Evolutionary conservation across 2,888 invertebrate species (phyloP).

Genomic region (Cinara cedri): DNA sequence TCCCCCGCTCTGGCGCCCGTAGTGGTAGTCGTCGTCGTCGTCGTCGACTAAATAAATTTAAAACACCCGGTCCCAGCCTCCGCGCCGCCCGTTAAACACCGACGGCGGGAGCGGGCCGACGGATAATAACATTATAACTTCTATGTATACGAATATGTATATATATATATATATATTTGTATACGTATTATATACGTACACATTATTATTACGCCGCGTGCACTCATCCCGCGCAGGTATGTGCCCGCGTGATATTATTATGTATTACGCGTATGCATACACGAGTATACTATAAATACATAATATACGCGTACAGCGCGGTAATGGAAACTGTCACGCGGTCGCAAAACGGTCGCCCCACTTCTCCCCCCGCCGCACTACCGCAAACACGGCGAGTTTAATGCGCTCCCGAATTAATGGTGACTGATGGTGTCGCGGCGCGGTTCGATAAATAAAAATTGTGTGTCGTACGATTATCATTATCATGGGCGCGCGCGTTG

Average conservation of each 20-base stretch:
- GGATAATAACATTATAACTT: conserved; percentile 11
- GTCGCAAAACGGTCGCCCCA: neutral
- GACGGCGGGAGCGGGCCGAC: neutral
- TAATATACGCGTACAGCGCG: conserved; percentile 14
- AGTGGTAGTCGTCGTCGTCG: too few relatives aligned
- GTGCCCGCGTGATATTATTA: neutral
- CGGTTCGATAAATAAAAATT: too few relatives aligned
- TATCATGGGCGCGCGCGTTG: too few relatives aligned
- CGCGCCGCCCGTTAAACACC: neutral
- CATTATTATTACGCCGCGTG: neutral
- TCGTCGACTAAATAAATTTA: conserved; percentile 46
- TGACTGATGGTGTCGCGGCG: too few relatives aligned
- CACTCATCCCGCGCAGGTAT: conserved; percentile 25
- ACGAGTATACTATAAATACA: too few relatives aligned
- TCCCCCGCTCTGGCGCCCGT: too few relatives aligned
- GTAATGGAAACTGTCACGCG: conserved; percentile 50
- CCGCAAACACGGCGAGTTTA: too few relatives aligned
- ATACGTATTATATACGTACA: too few relatives aligned
- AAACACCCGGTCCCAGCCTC: conserved; percentile 6
- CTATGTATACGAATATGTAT: neutral
- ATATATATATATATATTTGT: neutral
- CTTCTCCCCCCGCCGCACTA: neutral
- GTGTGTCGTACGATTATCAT: too few relatives aligned
- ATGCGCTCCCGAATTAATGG: neutral
- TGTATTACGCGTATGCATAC: neutral